phyloP scores from a whole-genome alignment of 1,140 invertebrate species.

The Pissodes strobi region DNA sequence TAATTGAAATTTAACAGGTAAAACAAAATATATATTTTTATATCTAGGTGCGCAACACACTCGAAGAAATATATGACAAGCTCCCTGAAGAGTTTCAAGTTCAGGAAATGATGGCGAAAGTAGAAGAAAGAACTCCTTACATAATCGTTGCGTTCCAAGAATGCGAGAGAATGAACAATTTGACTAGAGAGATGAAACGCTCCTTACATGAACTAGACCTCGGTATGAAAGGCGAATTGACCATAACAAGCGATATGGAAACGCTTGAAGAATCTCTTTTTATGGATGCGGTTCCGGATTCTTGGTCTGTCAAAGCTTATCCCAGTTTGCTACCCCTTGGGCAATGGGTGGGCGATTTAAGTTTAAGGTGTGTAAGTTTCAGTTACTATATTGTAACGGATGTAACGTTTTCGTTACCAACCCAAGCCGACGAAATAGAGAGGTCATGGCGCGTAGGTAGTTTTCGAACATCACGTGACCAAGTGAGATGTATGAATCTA shows the following conservation, averaged over 20 bases:
- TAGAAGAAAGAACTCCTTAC: conserved; percentile 89
- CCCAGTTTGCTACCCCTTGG: conserved; percentile 84
- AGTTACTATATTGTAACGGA: neutral
- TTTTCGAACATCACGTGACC: no score
- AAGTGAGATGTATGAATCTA: no score
- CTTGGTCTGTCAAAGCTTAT: conserved; percentile 86
- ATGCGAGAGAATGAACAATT: conserved; percentile 91
- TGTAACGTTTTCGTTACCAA: no score
- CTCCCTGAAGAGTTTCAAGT: conserved; percentile 89
- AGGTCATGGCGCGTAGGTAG: no score
- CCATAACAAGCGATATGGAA: conserved; percentile 93
- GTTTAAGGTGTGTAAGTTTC: conserved; percentile 51
- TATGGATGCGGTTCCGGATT: conserved; percentile 82
- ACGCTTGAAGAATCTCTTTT: conserved; percentile 80
- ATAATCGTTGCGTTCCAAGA: conserved; percentile 94
- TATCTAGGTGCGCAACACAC: conserved; percentile 72
- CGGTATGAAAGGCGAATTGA: conserved; percentile 79
- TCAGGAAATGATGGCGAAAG: conserved; percentile 80
- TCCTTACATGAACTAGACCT: conserved; percentile 85
- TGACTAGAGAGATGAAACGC: conserved; percentile 78
- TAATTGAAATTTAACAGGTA: no score
- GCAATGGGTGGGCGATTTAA: conserved; percentile 87
- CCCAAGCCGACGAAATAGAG: no score
- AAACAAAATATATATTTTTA: neutral
- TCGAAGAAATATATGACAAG: conserved; percentile 90